Conservation (phyloP, 2,888 invertebrate genomes). For the Nebria brevicollis region DNA sequence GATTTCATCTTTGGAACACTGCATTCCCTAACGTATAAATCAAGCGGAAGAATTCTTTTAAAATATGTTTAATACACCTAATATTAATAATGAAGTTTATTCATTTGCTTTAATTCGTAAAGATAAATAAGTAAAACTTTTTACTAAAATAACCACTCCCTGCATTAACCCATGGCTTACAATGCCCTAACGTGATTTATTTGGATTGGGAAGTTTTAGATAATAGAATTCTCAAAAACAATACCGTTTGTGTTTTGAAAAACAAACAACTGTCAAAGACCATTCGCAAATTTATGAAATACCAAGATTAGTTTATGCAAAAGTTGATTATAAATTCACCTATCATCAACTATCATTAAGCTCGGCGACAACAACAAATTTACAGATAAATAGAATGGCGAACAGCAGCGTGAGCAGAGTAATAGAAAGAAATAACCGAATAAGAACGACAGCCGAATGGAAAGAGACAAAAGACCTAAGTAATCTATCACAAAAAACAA, state of each 20-base stretch:
- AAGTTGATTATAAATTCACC: slow-evolving; percentile 1
- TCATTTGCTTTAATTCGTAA: no score
- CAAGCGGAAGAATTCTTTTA: no score
- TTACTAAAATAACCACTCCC: not conserved
- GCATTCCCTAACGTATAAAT: no score
- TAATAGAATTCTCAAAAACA: not conserved
- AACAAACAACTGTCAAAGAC: not conserved
- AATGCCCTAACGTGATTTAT: not conserved
- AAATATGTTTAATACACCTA: no score
- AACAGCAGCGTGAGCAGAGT: not conserved
- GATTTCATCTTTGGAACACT: no score
- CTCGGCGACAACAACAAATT: not conserved
- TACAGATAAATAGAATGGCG: not conserved
- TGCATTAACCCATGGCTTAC: not conserved
- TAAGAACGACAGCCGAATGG: not conserved
- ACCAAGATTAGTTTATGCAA: not conserved
- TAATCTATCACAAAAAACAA: slow-evolving; percentile 63
- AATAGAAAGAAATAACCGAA: slow-evolving; percentile 1
- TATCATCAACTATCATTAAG: not conserved
- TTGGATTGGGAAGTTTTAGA: not conserved
- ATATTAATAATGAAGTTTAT: no score
- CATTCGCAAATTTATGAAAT: not conserved
- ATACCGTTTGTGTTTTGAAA: not conserved
- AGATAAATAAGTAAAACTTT: no score
- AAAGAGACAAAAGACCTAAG: slow-evolving; percentile 55